These are phyloP conservation scores for Himantopus leucocephalus DNA, from an alignment of 2,113 vertebrate species.

Conservation along the genomic window DNA sequence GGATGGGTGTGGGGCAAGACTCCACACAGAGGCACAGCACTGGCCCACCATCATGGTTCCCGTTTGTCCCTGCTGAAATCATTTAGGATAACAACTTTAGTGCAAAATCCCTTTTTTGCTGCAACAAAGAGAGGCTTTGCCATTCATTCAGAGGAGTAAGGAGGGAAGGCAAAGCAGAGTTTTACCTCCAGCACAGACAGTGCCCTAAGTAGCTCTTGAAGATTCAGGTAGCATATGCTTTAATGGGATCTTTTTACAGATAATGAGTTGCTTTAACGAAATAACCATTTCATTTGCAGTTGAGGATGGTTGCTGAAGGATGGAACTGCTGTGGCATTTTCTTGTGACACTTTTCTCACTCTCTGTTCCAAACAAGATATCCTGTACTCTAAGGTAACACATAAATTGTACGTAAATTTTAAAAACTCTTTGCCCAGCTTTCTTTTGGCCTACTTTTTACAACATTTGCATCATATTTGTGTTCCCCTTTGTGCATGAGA, in stretches of 20 bases:
- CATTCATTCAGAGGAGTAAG: not conserved
- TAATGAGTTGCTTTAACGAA: not conserved
- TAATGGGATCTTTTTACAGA: not conserved
- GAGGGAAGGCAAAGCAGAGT: not conserved
- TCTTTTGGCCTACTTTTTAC: not conserved
- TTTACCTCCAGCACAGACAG: not conserved
- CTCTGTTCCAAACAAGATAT: not conserved
- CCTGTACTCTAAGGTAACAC: not conserved
- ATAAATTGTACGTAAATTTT: not conserved
- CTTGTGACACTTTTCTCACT: not conserved
- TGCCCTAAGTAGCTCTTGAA: not conserved
- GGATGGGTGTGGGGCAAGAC: accelerated
- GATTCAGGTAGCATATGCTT: not conserved
- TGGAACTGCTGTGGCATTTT: not conserved
- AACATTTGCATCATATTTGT: not conserved
- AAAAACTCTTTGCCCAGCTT: not conserved
- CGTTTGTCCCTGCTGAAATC: not conserved
- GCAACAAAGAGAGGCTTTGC: not conserved
- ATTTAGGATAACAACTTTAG: not conserved
- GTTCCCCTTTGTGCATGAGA: not conserved
- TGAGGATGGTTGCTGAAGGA: not conserved
- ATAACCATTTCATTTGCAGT: not conserved
- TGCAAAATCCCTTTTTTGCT: not conserved
- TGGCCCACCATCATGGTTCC: not conserved
- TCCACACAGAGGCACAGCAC: not conserved